Base-by-base conservation (phyloP, 2,888 invertebrate species). In the Blomia tropicalis region DNA sequence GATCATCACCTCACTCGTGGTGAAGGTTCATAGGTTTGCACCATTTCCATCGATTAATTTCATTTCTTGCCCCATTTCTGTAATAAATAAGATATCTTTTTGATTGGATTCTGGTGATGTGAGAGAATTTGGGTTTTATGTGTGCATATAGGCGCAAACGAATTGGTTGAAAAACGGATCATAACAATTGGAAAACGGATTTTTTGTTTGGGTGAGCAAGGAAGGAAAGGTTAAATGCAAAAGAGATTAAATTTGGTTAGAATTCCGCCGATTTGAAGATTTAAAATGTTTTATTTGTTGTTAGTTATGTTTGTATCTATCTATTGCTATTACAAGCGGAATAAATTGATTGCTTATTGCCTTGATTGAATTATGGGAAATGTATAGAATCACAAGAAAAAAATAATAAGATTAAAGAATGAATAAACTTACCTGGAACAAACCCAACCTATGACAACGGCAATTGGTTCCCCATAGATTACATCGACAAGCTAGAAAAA, bases 401-500 rank as follows among this genome's bases (percentile, higher is more conserved):
- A 56, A 11, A 11, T 31, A 11, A 47, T n/a, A 47, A 19, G n/a
- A n/a, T n/a, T n/a, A n/a, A n/a, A n/a, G n/a, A n/a, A n/a, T n/a
- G n/a, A n/a, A n/a, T n/a, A n/a, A 31, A 27, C 56, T 41, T 25
- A 62, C 62, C 62, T 87, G 87, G 80, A 87, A 87, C 72, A 87
- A 81, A 65, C 88, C 87, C 81, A 84, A 83, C 70, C 87, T 81
- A 75, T 87, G 87, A 75, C 87, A 88, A 71, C 84, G 81, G 75
- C 87, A 87, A 78, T 88, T 87, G 73, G 84, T 82, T 65, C 87
- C 87, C 87, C 87, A 88, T 59, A 87, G 79, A 75, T 87, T 87
- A 79, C 87, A 88, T 67, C 87, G 80, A 76, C 87, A 88, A 67
- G 85, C 83, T 62, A 4, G 19, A 41, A 11, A 17, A 19, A 56